Conservation (phyloP, 2,113 vertebrate species). For the Orycteropus afer region DNA sequence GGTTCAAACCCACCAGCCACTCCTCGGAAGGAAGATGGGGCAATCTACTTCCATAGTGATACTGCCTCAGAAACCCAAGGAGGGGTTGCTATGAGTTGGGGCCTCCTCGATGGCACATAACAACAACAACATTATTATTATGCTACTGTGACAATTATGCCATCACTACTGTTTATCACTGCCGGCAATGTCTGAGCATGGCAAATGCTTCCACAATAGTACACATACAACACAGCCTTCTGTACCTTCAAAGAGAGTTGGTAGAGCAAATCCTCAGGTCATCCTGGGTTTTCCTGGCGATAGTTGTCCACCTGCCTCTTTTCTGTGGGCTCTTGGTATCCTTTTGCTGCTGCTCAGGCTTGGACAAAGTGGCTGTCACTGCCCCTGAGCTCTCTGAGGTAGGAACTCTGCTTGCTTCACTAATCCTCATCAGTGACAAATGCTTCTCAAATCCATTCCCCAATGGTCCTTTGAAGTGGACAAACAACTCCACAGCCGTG, state of each 20-base stretch:
- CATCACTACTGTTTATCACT: fast-evolving
- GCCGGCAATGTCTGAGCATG: fast-evolving
- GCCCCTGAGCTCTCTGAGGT: constrained; percentile 44
- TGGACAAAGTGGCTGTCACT: constrained; percentile 47
- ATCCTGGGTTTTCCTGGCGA: background rate
- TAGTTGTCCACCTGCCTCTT: background rate
- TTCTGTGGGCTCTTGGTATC: background rate
- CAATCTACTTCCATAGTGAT: too few relatives aligned
- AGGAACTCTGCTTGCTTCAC: constrained; percentile 50
- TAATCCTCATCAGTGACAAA: constrained; percentile 69
- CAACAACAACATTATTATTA: too few relatives aligned
- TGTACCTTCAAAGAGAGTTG: background rate
- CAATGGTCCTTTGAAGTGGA: constrained; percentile 53
- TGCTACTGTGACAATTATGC: background rate
- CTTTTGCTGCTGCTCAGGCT: constrained; percentile 36
- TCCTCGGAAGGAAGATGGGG: too few relatives aligned
- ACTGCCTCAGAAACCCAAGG: too few relatives aligned
- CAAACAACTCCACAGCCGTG: constrained; percentile 45
- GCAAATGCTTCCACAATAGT: background rate
- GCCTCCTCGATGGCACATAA: too few relatives aligned
- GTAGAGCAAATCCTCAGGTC: background rate
- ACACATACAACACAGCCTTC: background rate
- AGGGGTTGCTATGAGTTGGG: too few relatives aligned
- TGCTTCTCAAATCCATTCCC: constrained; percentile 24
- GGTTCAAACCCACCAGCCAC: too few relatives aligned